Evolutionary conservation across 2,888 invertebrate species (phyloP), one percentile per base, ranked within the genome.

Genomic region (Glaucopsyche alexis): DNA sequence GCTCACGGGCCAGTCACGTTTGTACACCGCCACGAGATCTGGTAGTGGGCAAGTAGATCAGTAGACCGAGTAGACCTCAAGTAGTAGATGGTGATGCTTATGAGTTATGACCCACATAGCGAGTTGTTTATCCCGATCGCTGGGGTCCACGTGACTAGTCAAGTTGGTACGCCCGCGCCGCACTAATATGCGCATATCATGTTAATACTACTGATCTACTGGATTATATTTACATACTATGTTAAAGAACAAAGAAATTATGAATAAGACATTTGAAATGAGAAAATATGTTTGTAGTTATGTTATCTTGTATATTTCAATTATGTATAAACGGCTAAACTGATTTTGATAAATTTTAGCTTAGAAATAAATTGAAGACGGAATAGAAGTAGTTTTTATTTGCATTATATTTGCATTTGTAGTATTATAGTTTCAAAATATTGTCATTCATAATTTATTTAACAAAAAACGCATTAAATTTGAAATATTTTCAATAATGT

Each of bases 1-100:
- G 75, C 95, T 98, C 76, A 95, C 98, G 94, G 97, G 97, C 88
- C 96, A 98, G 94, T 96, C 95, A n/a, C 70, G 95, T 97, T 95
- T 94, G 94, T 80, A 95, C n/a, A n/a, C n/a, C n/a, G 95, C 75
- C 96, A 96, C 84, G 97, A 98, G 90, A 95, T 97, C 89, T 97
- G 97, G 97, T 95, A 96, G 88, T 96, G 96, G 95, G 97, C 97
- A 81, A 82, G 94, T 90, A 47, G 2, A 49, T 0, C 49, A 49
- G 42, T 42, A 42, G 7, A 42, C 42, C 42, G 42, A 5, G 42
- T 42, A 42, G 42, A 42, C 42, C 8, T 7, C 42, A 42, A 3
- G 40, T 6, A n/a, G n/a, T n/a, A n/a, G n/a, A n/a, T 13, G 14
- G 5, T 49, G 49, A 49, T 50, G 50, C 52, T 19, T 47, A 47